phyloP scores from a whole-genome alignment of 1,140 invertebrate species.

The Anastatus disparis region DNA sequence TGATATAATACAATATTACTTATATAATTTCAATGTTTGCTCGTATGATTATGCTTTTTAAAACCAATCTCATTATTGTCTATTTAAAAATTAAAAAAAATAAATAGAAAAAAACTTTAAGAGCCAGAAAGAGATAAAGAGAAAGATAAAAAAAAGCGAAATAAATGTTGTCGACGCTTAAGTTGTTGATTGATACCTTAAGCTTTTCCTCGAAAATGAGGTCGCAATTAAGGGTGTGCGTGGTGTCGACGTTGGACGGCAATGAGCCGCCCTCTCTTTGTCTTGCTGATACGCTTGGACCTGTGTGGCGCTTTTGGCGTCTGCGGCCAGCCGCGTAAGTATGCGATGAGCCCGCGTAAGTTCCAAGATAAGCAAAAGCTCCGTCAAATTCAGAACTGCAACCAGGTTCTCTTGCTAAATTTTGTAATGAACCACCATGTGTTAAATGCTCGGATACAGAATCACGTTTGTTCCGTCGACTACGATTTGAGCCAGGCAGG shows the following conservation, averaged over 20 bases:
- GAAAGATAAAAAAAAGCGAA: background rate
- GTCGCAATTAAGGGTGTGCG: conserved; percentile 63
- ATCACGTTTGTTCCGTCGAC: conserved; percentile 63
- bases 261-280: conserved; percentile 75
- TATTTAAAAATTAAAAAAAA: too few relatives aligned
- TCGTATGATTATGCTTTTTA: too few relatives aligned
- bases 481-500: conserved; percentile 57
- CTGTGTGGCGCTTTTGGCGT: conserved; percentile 56
- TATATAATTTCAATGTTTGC: too few relatives aligned
- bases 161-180: too few relatives aligned
- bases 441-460: conserved; percentile 67
- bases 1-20: too few relatives aligned
- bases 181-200: too few relatives aligned
- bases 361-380: conserved; percentile 58
- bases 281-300: conserved; percentile 69
- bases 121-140: conserved; percentile 30
- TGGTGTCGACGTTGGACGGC: conserved; percentile 71
- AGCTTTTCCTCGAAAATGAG: conserved; percentile 64
- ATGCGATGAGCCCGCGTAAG: conserved; percentile 60
- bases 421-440: conserved; percentile 71
- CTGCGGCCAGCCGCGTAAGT: conserved; percentile 58
- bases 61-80: too few relatives aligned
- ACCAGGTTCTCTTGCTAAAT: conserved; percentile 64
- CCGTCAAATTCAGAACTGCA: conserved; percentile 60
- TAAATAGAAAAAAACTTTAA: too few relatives aligned